Evolutionary conservation across 1,140 invertebrate genomes (phyloP), one percentile per base, ranked within the genome.

Genomic region (Drosophila navojoa): DNA sequence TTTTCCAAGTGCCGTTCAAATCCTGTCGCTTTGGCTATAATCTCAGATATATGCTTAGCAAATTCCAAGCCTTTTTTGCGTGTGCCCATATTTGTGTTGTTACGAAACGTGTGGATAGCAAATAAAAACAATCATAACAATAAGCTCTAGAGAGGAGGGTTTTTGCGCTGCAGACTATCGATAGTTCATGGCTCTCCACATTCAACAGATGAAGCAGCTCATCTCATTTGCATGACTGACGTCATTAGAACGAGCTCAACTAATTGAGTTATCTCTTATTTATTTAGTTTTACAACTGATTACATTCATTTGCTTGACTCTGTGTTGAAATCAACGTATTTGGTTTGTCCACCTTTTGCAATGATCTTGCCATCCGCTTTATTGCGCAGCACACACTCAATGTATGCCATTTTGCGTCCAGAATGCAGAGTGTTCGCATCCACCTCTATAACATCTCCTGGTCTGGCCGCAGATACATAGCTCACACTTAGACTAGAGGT

Each of bases 321-420:
- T 0, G 42, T 35, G 0, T 76, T 55, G 1, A 91, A 60, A 4
- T 90, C 94, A 69, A 97, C 90, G 93, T 93, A 97, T 92, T 97
- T 97, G 0, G 95, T 96, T 86, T 98, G 97, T 60, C 94, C 93
- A 35, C 97, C 97, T 71, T 94, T 95, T n/a, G 96, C 97, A 61
- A 98, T 82, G 3, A 98, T 68, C 67, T 94, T 93, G 55, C 95
- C 95, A 71, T 93, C 95, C 7, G 93, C 92, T 91, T 97, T 97
- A 53, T 96, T 96, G 5, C 92, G 94, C 7, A 98, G 93, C 76
- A 96, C 94, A 1, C 97, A 96, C 74, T 95, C 94, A 7, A 98
- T 92, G 91, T 97, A 98, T 1, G 96, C 97, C 58, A 98, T 92
- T 53, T 93, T 96, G 71, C 94, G 95, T 2, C 98, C 97, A 27